Evolutionary conservation across 2,113 vertebrate species (phyloP), one percentile per base, ranked within the genome.

Genomic region (Pollimyrus isidori): DNA sequence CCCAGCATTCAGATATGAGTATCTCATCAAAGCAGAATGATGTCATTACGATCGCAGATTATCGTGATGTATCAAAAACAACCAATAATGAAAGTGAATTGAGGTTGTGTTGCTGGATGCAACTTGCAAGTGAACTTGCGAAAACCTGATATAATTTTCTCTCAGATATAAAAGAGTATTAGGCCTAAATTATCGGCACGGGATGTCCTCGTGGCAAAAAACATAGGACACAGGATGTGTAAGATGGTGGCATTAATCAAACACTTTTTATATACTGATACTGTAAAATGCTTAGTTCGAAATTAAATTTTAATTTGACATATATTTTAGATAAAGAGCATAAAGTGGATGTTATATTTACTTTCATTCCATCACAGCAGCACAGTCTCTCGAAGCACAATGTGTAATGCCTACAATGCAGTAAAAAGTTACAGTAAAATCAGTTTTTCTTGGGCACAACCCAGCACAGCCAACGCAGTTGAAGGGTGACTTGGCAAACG

Each of bases 361-460:
- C n/a, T 69, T 69, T 69, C 35, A 80, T 84, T n/a, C 7, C 21
- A 9, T 48, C 45, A 84, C 1, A n/a, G 5, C 53, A 56, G 53
- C 53, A 23, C 82, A 82, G 19, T 39, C 6, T 82, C 15, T 35
- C 42, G 5, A 48, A 10, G 19, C 17, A 80, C 4, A 7, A 19
- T 17, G 39, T 76, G 9, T 30, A 30, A 69, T 9, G n/a, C 42
- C 23, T 48, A 26, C 46, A 13, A 19, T 10, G 42, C 19, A 65
- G 87, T 39, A 30, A 17, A 76, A 65, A 82, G 49, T 80, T 26
- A 84, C 53, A 17, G 52, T 48, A 50, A 42, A 42, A n/a, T n/a
- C 50, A 89, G 88, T n/a, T 19, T 23, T 17, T 53, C 49, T 35
- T 87, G n/a, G 48, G 65, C 17, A 95, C 73, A 42, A 96, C 95